Evolutionary conservation across 2,888 invertebrate genomes (phyloP).

Genomic region (Hydraecia micacea): DNA sequence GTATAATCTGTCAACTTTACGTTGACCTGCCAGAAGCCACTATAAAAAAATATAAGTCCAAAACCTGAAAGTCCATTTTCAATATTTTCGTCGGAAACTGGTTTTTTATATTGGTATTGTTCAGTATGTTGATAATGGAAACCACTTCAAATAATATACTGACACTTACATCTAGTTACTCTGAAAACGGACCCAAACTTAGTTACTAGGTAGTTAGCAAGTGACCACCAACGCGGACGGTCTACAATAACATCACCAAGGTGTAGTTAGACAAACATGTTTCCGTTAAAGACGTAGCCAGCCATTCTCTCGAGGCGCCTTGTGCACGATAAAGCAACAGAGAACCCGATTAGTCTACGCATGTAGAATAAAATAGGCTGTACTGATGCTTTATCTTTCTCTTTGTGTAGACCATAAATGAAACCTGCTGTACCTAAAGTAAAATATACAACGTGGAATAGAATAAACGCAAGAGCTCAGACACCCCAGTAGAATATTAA

Average conservation of each 20-base stretch:
- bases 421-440: not conserved
- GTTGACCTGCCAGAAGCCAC: not conserved
- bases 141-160: constrained; percentile 8
- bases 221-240: not conserved
- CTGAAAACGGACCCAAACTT: constrained; percentile 13
- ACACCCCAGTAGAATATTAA: not conserved
- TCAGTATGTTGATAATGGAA: not conserved
- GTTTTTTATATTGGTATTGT: not conserved
- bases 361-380: not conserved
- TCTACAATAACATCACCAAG: constrained; percentile 28
- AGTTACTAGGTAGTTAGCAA: constrained; percentile 4
- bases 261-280: constrained; percentile 40
- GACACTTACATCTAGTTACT: not conserved
- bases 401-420: not conserved
- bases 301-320: constrained; percentile 15
- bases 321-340: constrained; percentile 18
- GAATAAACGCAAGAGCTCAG: not conserved
- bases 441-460: not conserved
- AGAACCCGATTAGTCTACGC: constrained; percentile 2
- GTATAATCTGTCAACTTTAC: not conserved
- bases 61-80: not conserved
- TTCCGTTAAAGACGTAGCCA: constrained; percentile 23
- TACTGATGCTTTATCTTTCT: not conserved
- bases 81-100: not conserved
- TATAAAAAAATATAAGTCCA: not conserved